phyloP scores from a whole-genome alignment of 2,797 vertebrate species.

The Anguilla megastoma region DNA sequence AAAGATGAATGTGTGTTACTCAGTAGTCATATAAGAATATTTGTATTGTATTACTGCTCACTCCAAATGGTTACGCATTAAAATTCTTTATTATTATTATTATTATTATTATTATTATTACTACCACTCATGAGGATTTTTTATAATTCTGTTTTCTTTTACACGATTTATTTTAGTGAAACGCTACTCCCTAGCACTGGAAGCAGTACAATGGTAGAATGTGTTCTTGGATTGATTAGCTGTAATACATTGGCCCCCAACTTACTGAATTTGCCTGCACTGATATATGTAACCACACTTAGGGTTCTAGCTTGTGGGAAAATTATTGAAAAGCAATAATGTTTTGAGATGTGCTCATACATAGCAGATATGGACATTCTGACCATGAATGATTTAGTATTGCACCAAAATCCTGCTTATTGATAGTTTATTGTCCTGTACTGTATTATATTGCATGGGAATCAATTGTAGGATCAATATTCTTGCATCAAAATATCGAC shows the following conservation, averaged over 20 bases:
- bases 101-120: background rate
- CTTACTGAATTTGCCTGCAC: background rate
- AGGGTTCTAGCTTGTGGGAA: background rate
- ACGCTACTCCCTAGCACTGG: background rate
- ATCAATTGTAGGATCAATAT: background rate
- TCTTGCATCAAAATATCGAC: background rate
- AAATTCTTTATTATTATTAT: background rate
- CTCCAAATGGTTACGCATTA: background rate
- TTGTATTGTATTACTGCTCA: background rate
- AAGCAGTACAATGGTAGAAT: background rate
- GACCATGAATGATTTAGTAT: constrained; percentile 12
- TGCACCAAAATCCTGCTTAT: background rate
- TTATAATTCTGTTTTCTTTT: background rate
- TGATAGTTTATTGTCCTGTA: background rate
- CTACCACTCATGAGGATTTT: background rate
- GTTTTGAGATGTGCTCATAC: background rate
- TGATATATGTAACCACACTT: background rate
- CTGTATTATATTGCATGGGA: background rate
- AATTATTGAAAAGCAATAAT: background rate
- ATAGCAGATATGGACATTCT: background rate
- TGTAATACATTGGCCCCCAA: background rate
- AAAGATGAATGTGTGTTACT: background rate
- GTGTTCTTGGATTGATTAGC: background rate
- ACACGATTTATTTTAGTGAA: background rate
- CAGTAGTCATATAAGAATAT: background rate